Evolutionary conservation across 2,113 vertebrate species (phyloP), one percentile per base, ranked within the genome.

Genomic region (Manacus vitellinus): DNA sequence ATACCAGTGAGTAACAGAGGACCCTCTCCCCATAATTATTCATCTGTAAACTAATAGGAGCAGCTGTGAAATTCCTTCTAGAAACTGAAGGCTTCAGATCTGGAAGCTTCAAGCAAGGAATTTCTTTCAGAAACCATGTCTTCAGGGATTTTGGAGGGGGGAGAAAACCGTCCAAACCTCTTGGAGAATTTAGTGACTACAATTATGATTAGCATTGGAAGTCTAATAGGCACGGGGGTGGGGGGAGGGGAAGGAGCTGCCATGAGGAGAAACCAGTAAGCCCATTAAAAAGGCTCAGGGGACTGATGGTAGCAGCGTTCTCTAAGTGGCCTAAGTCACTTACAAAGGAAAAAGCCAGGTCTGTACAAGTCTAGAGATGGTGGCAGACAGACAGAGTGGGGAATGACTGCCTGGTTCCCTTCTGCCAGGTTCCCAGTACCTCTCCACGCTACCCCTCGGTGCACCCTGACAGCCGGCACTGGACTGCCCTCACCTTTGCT

Each of bases 381-480:
- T 1, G 58, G 59, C 59, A 66, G 88, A 8, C 41, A 46, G 44
- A 18, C 56, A 80, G 43, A 35, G 12, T 7, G 58, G 55, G 30
- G 70, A 1, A 3, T 41, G 44, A 82, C 70, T 6, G 5, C 31
- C 46, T n/a, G 73, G 8, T 74, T 67, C 43, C n/a, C 24, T 43
- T 31, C 88, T 49, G 17, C 43, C 96, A 99, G 99, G 99, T 99
- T 65, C 99, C 99, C 4, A 97, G 97, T 6, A 98, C 97, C 95
- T 99, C 98, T 35, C 98, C 98, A 3, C 98, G 98, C 35, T 95
- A 98, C 96, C 99, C 99, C 1, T 99, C 99, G 2, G 98, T 99
- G n/a, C 99, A 99, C n/a, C 99, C 99, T 0, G 99, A 99, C 96
- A 99, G 99, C 94, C 98, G 99, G 8, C 99, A 99, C 97, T 99